Evolutionary conservation across 2,797 vertebrate genomes (phyloP).

Genomic region (Parotocinclus haroldoi): DNA sequence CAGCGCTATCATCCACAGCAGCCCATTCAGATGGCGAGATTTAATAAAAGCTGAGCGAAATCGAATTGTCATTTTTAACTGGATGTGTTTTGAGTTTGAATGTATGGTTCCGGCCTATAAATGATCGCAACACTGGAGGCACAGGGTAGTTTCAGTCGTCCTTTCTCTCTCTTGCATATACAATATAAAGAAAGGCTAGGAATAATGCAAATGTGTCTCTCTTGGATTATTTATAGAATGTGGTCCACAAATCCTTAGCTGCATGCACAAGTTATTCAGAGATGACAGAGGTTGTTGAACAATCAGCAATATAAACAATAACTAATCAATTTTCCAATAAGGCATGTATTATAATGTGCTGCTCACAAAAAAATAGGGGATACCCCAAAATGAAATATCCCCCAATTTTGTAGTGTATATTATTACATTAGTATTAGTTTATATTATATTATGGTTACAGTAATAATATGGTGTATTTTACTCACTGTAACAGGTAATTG

Average conservation of each 20-base stretch:
- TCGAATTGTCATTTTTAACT: slow-evolving; percentile 55
- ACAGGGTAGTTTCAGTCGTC: slow-evolving; percentile 17
- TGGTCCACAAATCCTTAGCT: slow-evolving; percentile 35
- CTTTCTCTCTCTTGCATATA: slow-evolving; percentile 26
- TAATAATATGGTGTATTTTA: too few species aligned
- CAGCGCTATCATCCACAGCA: slow-evolving; percentile 41
- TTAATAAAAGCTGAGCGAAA: slow-evolving; percentile 50
- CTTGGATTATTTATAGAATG: slow-evolving; percentile 43
- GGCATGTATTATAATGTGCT: too few species aligned
- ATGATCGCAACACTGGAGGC: slow-evolving; percentile 39
- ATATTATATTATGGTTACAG: too few species aligned
- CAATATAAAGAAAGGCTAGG: slow-evolving; percentile 31
- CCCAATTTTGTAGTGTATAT: too few species aligned
- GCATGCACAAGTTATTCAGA: background rate
- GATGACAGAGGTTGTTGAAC: slow-evolving; percentile 49
- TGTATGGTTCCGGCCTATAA: slow-evolving; percentile 41
- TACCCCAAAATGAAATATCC: too few species aligned
- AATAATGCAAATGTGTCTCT: slow-evolving; percentile 47
- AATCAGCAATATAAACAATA: slow-evolving; percentile 58
- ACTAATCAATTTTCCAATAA: too few species aligned
- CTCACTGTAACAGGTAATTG: too few species aligned
- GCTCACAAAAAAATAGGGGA: too few species aligned
- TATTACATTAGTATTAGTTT: too few species aligned
- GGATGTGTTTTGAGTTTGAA: slow-evolving; percentile 50
- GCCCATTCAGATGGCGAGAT: slow-evolving; percentile 46